Percentiles rank a stretch among this genome's conserved stretches.
Evolutionary conservation across 2,113 vertebrate species (phyloP).

Genomic region (Eonycteris spelaea): DNA sequence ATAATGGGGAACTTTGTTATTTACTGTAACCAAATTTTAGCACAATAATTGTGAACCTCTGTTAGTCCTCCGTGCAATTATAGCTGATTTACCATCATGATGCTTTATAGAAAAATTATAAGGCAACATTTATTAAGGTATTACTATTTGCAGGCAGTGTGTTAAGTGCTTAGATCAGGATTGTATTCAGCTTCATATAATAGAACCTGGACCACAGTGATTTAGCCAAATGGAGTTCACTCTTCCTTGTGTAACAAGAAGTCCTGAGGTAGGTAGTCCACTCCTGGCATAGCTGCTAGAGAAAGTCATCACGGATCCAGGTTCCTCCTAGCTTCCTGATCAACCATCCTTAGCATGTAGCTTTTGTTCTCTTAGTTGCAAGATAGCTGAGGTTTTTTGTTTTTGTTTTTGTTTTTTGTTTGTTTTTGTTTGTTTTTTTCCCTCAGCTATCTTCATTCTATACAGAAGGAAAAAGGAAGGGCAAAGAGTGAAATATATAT

Average conservation of each 20-base stretch:
- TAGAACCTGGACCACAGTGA: neutral
- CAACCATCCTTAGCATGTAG: neutral
- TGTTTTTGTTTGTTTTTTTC: too few relatives aligned
- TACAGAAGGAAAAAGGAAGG: neutral
- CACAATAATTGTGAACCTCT: neutral
- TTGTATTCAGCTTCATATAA: neutral
- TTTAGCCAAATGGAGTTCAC: neutral
- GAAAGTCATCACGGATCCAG: neutral
- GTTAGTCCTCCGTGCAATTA: neutral
- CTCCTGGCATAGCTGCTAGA: neutral
- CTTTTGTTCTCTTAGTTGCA: neutral
- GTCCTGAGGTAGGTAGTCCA: neutral
- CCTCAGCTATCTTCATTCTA: neutral
- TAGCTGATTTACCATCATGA: neutral
- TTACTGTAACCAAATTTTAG: constrained; percentile 29
- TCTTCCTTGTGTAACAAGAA: neutral
- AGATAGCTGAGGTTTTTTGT: neutral
- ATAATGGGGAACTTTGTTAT: neutral
- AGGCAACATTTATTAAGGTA: neutral
- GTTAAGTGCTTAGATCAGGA: neutral
- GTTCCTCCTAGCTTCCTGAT: neutral
- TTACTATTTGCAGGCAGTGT: neutral
- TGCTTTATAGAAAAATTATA: constrained; percentile 6
- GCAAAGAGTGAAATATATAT: neutral
- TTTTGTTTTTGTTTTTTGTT: too few relatives aligned